Conservation (phyloP, 2,888 invertebrate genomes). For the Aplocera efformata region DNA sequence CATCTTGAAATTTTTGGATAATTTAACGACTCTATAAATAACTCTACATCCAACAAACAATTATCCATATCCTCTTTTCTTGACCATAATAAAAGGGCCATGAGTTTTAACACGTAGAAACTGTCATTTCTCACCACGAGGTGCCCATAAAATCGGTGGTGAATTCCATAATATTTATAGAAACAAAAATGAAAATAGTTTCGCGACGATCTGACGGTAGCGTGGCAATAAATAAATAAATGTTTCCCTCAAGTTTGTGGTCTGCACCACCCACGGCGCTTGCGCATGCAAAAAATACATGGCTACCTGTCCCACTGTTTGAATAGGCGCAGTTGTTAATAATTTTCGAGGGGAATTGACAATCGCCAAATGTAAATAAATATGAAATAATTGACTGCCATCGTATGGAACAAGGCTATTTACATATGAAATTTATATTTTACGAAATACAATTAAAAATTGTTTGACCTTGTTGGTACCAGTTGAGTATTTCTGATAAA, state of each 20-base stretch:
- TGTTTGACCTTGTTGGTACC: too few species aligned
- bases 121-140: constrained; percentile 2
- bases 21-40: too few species aligned
- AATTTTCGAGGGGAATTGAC: constrained; percentile 26
- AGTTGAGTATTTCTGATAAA: too few species aligned
- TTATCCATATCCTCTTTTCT: too few species aligned
- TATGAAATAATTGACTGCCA: background rate
- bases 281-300: constrained; percentile 47
- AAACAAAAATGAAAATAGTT: constrained; percentile 12
- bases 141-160: constrained; percentile 7
- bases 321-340: constrained; percentile 33
- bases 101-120: too few species aligned
- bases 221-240: constrained; percentile 45
- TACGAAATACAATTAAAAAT: too few species aligned
- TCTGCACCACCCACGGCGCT: constrained; percentile 47
- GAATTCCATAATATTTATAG: constrained; percentile 11
- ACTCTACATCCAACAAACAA: too few species aligned
- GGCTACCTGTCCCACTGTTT: constrained; percentile 36
- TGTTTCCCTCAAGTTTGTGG: constrained; percentile 39
- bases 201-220: constrained; percentile 41
- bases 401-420: too few species aligned
- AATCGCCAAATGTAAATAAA: constrained; percentile 14
- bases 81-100: too few species aligned
- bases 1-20: too few species aligned
- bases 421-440: too few species aligned